phyloP scores from a whole-genome alignment of 2,797 vertebrate genomes.

The Enoplosus armatus region DNA sequence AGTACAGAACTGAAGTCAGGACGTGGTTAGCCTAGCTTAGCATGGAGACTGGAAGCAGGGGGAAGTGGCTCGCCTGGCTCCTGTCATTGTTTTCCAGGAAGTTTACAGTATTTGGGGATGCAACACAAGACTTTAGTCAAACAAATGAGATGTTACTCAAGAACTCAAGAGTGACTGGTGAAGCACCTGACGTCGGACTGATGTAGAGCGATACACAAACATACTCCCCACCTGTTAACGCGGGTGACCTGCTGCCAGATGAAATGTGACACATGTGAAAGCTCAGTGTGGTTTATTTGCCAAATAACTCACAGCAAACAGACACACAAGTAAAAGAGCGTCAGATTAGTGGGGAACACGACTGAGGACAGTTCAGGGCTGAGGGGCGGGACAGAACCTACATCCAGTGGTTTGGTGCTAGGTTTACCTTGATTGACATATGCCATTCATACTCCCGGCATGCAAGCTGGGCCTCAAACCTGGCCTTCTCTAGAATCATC shows the following conservation, averaged over 20 bases:
- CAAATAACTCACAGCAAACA: slow-evolving; percentile 38
- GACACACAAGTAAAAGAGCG: slow-evolving; percentile 40
- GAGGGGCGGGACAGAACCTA: slow-evolving; percentile 24
- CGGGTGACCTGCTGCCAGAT: slow-evolving; percentile 25
- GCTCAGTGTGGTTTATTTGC: background rate
- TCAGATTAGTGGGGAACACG: slow-evolving; percentile 22
- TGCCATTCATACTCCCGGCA: slow-evolving; percentile 84
- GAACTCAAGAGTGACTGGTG: slow-evolving; percentile 20
- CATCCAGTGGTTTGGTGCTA: slow-evolving; percentile 24
- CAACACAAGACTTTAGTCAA: background rate
- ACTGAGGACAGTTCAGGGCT: slow-evolving; percentile 29
- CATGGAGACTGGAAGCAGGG: background rate
- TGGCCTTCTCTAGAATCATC: slow-evolving; percentile 86
- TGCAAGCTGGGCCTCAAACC: slow-evolving; percentile 79
- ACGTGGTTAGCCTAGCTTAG: background rate
- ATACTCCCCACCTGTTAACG: slow-evolving; percentile 19
- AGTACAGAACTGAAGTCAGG: background rate
- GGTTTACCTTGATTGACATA: slow-evolving; percentile 80
- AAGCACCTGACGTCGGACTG: background rate
- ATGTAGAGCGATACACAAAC: background rate
- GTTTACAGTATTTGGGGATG: background rate
- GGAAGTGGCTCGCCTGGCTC: background rate
- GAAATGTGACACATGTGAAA: slow-evolving; percentile 27
- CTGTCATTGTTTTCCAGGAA: background rate
- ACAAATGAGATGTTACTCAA: background rate